Conservation (phyloP, 2,888 invertebrate species). For the Sesamia inferens region DNA sequence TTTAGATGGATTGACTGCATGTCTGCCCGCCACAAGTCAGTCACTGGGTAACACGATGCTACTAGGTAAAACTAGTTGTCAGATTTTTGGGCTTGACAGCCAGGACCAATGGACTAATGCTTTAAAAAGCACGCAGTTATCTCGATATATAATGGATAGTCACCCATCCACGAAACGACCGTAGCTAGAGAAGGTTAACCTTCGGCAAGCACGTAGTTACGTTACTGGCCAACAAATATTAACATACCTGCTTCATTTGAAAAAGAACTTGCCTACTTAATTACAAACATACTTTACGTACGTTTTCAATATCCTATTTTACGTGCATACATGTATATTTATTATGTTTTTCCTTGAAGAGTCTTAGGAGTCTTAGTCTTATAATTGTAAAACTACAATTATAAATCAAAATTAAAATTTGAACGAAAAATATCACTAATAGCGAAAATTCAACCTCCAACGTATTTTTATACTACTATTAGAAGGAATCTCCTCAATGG, state of each 20-base stretch:
- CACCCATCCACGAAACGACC: background rate
- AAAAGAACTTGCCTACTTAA: background rate
- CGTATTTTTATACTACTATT: too few species aligned
- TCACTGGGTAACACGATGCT: background rate
- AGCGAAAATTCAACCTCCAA: too few species aligned
- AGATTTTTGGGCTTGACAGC: background rate
- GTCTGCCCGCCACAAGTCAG: background rate
- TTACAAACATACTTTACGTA: too few species aligned
- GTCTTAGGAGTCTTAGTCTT: too few species aligned
- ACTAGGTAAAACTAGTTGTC: background rate
- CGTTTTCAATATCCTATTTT: too few species aligned
- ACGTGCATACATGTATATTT: too few species aligned
- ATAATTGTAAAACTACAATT: too few species aligned
- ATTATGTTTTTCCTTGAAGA: background rate
- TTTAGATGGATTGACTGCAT: background rate
- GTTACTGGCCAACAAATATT: background rate
- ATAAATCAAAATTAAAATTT: too few species aligned
- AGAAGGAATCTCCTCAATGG: too few species aligned
- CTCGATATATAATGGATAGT: background rate
- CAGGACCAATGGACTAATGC: background rate
- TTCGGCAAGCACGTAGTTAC: background rate
- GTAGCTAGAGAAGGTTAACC: background rate
- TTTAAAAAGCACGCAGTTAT: background rate
- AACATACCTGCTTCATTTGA: background rate
- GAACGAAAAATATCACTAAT: too few species aligned